A percentile compares a stretch with the other conserved stretches of the same genome.
Conservation (phyloP, 2,888 invertebrate species). For the Lasioglossum malachurum region DNA sequence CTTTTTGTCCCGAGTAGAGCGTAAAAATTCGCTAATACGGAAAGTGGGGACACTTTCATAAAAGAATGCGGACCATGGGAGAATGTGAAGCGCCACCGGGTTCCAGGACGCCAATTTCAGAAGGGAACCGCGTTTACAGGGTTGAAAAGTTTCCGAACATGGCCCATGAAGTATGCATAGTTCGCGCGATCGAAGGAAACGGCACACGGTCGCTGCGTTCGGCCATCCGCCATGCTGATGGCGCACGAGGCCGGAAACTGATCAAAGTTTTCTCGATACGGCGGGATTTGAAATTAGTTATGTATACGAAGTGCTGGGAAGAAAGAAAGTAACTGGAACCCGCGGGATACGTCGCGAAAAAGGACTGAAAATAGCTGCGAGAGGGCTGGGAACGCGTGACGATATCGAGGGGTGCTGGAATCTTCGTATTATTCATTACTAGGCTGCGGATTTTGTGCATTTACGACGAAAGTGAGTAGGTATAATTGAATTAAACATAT, state of each 20-base stretch:
- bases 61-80: not conserved
- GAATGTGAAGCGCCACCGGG: not conserved
- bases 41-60: not conserved
- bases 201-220: slow-evolving; percentile 25
- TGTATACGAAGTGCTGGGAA: slow-evolving; percentile 72
- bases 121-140: slow-evolving; percentile 45
- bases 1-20: not conserved
- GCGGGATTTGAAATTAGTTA: slow-evolving; percentile 80
- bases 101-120: slow-evolving; percentile 26
- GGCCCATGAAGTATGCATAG: slow-evolving; percentile 75
- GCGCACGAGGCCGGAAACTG: slow-evolving; percentile 67
- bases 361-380: not conserved
- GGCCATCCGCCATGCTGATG: slow-evolving; percentile 44
- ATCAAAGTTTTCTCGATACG: slow-evolving; percentile 82
- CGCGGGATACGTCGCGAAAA: slow-evolving; percentile 15
- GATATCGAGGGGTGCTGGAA: not conserved
- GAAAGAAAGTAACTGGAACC: slow-evolving; percentile 45
- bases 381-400: not conserved
- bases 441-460: no score
- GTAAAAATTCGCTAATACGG: not conserved
- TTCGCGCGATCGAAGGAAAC: slow-evolving; percentile 55
- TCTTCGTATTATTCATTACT: not conserved
- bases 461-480: no score
- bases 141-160: slow-evolving; percentile 60
- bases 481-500: no score